Base-by-base conservation (phyloP, 2,797 vertebrate species). In the Perodicticus potto region DNA sequence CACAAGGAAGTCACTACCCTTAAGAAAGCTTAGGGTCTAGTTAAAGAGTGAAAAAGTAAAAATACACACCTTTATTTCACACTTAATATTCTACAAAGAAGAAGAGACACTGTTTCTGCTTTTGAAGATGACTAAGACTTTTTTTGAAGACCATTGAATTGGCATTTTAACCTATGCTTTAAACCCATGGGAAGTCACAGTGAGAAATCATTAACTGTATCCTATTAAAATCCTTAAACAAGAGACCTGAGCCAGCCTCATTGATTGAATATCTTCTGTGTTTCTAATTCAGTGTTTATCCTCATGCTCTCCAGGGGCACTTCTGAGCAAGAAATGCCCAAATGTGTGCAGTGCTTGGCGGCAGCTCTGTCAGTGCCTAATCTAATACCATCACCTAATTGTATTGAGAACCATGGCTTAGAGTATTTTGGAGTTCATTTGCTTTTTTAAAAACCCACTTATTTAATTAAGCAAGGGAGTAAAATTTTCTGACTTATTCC, bases 391-490 rank as follows among this genome's bases (percentile, higher is more conserved):
- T 88, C 95, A 78, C 3, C 92, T 94, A 61, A 95, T 91, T 88
- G 89, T 87, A 61, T 17, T 69, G 81, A 94, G 84, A 76, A 86
- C 80, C 72, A 22, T 32, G 57, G 91, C 86, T 82, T 59, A 49
- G 83, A 83, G 91, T 91, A 45, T 86, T 94, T 89, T 85, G 55
- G 94, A 93, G 86, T 87, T 87, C 86, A 85, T 93, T 86, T 90
- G 49, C 78, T 96, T 94, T 92, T 92, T 65, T 5, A 67, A 96
- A 77, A 93, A 61, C 6, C 14, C 34, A 80, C 78, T 96, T 90
- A 94, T 32, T 96, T 96, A 97, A 95, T 97, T 96, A 96, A 95
- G 89, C 89, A 93, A 86, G 89, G 91, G 93, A 97, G 55, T 92
- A 65, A 69, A 89, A 40, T 91, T 92, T 96, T 72, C 93, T 93